Conservation (phyloP, 2,797 vertebrate genomes). For the Characodon lateralis region DNA sequence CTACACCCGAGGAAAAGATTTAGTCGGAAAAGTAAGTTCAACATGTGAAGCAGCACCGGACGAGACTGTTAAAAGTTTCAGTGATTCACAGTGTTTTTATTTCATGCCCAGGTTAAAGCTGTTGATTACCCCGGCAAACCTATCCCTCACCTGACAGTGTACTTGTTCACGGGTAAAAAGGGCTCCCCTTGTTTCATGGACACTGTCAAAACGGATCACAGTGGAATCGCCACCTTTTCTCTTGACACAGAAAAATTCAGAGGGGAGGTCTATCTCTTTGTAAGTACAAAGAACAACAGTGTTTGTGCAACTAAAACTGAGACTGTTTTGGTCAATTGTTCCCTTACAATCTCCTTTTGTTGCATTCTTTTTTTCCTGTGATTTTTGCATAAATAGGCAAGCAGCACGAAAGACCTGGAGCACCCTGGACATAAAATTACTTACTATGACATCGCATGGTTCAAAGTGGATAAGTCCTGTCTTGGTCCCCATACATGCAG, state of each 20-base stretch:
- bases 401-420: neutral
- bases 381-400: neutral
- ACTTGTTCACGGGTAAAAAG: constrained; percentile 50
- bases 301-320: neutral
- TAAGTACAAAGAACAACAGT: neutral
- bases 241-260: neutral
- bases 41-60: neutral
- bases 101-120: constrained; percentile 68
- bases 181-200: neutral
- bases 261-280: neutral
- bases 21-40: constrained; percentile 53
- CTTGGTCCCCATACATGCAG: neutral
- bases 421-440: neutral
- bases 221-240: neutral
- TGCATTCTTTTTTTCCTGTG: neutral
- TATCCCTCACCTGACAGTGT: constrained; percentile 44
- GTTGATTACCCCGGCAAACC: constrained; percentile 48
- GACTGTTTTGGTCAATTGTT: neutral
- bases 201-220: neutral
- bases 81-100: neutral
- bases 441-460: neutral
- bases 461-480: neutral
- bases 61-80: neutral
- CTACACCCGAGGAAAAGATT: constrained; percentile 42
- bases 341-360: neutral